Evolutionary conservation across 2,797 vertebrate species (phyloP).

Genomic region (Bothrops alternatus): DNA sequence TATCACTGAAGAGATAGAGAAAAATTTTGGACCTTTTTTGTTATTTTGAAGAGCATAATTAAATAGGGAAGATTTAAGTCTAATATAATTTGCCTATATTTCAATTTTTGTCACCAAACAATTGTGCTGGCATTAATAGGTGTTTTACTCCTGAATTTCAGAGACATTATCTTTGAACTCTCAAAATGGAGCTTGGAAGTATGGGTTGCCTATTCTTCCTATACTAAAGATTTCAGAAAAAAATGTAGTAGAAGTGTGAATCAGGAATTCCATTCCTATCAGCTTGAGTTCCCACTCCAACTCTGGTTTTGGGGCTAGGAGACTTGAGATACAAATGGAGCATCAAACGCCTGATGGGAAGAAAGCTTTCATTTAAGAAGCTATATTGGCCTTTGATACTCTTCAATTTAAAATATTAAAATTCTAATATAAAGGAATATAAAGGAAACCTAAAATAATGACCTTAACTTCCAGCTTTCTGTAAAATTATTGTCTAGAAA

Average conservation of each 20-base stretch:
- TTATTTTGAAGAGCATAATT: not conserved
- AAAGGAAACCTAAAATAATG: not conserved
- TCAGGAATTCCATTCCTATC: not conserved
- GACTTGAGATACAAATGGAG: not conserved
- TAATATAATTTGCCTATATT: not conserved
- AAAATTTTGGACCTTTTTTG: not conserved
- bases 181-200: not conserved
- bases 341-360: not conserved
- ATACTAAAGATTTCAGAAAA: not conserved
- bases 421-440: not conserved
- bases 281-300: not conserved
- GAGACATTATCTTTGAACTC: not conserved
- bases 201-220: not conserved
- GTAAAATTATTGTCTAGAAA: not conserved
- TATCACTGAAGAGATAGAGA: not conserved
- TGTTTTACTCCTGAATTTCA: not conserved
- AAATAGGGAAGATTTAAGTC: not conserved
- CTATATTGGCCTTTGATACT: not conserved
- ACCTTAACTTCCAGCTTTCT: not conserved
- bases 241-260: not conserved
- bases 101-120: not conserved
- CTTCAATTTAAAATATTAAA: not conserved
- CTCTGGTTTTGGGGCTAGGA: not conserved
- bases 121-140: not conserved
- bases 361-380: not conserved